Evolutionary conservation across 2,113 vertebrate genomes (phyloP).

Genomic region (Mandrillus leucophaeus): DNA sequence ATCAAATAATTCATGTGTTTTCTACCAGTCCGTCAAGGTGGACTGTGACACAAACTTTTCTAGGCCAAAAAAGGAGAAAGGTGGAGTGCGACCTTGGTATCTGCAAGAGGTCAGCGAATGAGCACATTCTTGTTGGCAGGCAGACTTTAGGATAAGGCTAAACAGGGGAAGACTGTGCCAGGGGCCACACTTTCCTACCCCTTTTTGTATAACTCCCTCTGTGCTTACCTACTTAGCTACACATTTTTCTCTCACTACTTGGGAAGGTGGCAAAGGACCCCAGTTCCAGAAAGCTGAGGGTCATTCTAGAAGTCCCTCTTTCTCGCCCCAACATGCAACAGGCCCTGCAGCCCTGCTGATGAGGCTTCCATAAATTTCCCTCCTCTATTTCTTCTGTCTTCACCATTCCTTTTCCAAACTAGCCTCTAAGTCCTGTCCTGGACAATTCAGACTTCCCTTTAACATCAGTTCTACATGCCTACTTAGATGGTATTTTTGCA

Average conservation of each 20-base stretch:
- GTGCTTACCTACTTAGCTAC: background rate
- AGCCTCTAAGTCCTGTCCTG: background rate
- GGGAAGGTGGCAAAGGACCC: background rate
- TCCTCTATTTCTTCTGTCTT: background rate
- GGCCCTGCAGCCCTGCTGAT: background rate
- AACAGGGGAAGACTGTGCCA: background rate
- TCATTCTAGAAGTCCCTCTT: background rate
- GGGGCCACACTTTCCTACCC: background rate
- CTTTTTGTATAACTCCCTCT: background rate
- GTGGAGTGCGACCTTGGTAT: accelerated
- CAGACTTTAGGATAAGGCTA: background rate
- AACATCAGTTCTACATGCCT: background rate
- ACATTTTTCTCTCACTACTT: background rate
- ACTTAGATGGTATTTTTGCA: no score
- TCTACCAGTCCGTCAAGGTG: background rate
- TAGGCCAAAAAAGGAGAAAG: background rate
- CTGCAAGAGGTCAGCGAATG: background rate
- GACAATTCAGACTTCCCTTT: background rate
- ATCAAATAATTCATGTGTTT: background rate
- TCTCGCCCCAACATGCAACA: background rate
- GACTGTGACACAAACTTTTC: background rate
- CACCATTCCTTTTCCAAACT: background rate
- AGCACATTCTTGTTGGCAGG: background rate
- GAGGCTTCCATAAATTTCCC: background rate
- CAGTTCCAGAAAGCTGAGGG: background rate